These are phyloP conservation scores for Sternotherus odoratus DNA, from an alignment of 2,797 vertebrate species.

Conservation along the genomic window DNA sequence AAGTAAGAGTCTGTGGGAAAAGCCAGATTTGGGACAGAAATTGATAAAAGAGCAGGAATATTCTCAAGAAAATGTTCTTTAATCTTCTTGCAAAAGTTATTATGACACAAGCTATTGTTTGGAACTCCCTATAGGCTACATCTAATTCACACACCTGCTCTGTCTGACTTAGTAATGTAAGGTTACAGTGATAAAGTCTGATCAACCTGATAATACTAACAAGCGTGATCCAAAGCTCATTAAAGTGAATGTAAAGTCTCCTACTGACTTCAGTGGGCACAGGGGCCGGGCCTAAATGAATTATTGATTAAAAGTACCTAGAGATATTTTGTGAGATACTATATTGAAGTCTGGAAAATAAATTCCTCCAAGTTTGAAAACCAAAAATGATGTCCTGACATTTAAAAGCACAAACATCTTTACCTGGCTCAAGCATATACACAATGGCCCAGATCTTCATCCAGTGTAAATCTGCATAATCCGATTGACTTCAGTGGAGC, in stretches of 20 bases:
- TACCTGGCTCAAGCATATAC: neutral
- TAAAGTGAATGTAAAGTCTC: constrained; percentile 15
- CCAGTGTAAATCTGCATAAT: neutral
- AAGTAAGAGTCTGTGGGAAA: neutral
- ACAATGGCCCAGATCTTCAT: neutral
- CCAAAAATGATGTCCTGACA: neutral
- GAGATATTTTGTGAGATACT: neutral
- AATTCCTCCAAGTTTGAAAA: neutral
- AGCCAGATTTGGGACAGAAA: neutral
- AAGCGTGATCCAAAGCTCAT: neutral
- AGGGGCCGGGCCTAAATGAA: neutral
- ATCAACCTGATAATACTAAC: neutral
- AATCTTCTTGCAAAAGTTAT: constrained; percentile 34
- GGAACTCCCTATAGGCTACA: neutral
- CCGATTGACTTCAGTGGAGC: neutral
- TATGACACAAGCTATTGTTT: constrained; percentile 7
- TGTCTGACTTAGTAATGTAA: neutral
- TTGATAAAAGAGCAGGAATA: neutral
- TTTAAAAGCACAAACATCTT: constrained; percentile 6
- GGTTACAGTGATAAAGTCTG: neutral
- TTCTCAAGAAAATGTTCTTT: constrained; percentile 24
- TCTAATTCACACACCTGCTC: neutral
- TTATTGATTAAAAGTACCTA: neutral
- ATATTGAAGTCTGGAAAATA: neutral
- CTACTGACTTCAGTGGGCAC: neutral